A percentile compares a stretch with the other conserved stretches of the same genome.
phyloP scores from a whole-genome alignment of 2,888 invertebrate genomes.

The Drosophila sordidula region DNA sequence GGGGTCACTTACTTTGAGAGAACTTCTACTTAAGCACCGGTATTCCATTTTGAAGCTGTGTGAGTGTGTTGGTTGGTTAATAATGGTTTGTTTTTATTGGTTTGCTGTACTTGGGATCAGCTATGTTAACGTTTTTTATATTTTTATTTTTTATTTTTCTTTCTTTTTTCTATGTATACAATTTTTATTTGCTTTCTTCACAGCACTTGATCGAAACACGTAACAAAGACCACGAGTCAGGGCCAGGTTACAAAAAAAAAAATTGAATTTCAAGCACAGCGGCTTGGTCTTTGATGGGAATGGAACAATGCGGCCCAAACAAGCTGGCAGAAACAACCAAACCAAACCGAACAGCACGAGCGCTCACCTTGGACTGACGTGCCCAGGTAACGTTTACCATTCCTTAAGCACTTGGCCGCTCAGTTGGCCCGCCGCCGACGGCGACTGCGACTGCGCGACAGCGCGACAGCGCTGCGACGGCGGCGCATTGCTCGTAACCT shows the following conservation, averaged over 20 bases:
- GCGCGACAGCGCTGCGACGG: constrained; percentile 34
- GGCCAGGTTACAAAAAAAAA: constrained; percentile 43
- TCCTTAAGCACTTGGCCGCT: constrained; percentile 82
- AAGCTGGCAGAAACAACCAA: constrained; percentile 20
- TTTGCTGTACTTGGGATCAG: constrained; percentile 57
- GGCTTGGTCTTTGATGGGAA: constrained; percentile 37
- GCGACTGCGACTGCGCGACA: constrained; percentile 25
- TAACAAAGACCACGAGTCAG: constrained; percentile 35
- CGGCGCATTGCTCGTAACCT: constrained; percentile 64
- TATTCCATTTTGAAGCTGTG: constrained; percentile 83
- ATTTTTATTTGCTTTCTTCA: constrained; percentile 51
- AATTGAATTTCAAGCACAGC: constrained; percentile 44
- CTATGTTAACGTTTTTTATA: constrained; percentile 33
- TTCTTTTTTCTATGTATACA: constrained; percentile 34
- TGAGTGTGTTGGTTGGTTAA: constrained; percentile 48
- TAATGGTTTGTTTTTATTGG: constrained; percentile 38
- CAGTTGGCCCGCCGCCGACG: constrained; percentile 23
- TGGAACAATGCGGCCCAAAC: constrained; percentile 41
- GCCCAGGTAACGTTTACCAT: constrained; percentile 82
- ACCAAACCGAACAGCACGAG: constrained; percentile 82
- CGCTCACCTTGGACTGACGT: constrained; percentile 84
- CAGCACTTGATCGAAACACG: constrained; percentile 46
- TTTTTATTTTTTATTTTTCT: constrained; percentile 22
- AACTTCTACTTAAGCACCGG: constrained; percentile 85
- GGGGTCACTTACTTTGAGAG: constrained; percentile 85